These are phyloP conservation scores for Bacillus rossius DNA, from an alignment of 1,140 invertebrate species.

Conservation along the genomic window DNA sequence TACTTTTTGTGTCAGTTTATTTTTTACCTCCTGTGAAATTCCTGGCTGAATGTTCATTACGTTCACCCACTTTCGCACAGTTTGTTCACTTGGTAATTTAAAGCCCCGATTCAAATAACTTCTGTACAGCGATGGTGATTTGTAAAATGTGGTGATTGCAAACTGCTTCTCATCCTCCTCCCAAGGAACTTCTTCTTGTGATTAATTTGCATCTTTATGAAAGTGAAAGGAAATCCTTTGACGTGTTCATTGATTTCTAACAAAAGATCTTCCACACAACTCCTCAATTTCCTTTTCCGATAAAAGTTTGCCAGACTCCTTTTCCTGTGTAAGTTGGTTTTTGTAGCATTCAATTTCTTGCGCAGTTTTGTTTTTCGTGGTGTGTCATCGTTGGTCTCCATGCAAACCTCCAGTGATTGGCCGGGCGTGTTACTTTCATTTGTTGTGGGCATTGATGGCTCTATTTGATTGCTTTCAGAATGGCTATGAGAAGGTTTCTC, in stretches of 20 bases:
- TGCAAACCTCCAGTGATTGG: not conserved
- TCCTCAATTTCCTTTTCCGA: not conserved
- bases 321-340: not conserved
- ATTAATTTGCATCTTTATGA: not conserved
- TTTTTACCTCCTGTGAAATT: conserved; percentile 2
- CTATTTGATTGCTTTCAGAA: not conserved
- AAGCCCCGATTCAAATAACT: conserved; percentile 9
- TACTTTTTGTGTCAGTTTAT: not conserved
- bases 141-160: conserved; percentile 4
- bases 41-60: conserved; percentile 9
- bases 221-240: not conserved
- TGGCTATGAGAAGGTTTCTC: not conserved
- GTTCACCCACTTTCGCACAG: conserved; percentile 7
- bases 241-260: not conserved
- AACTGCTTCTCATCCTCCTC: not conserved
- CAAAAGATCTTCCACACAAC: not conserved
- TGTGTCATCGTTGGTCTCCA: not conserved
- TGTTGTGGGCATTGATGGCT: not conserved
- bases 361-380: not conserved
- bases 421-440: not conserved
- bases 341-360: not conserved
- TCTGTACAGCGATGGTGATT: conserved; percentile 13
- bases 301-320: not conserved
- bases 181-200: not conserved
- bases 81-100: not conserved